These are phyloP conservation scores for Thysanoteuthis rhombus DNA, from an alignment of 2,888 invertebrate species.

Conservation along the genomic window DNA sequence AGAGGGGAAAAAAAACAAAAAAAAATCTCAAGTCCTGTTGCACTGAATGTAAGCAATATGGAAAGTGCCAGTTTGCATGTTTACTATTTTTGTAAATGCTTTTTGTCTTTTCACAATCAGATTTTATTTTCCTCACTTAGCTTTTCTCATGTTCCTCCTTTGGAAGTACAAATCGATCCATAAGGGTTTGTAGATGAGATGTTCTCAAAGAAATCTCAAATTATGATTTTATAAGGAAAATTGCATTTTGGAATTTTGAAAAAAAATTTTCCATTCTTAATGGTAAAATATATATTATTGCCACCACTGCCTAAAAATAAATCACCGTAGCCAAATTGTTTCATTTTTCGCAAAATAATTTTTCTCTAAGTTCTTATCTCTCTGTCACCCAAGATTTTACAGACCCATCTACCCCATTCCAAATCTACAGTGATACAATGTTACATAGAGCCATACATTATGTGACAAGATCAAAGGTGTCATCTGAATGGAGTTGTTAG, in stretches of 20 bases:
- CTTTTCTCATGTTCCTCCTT: background rate
- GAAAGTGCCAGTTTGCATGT: background rate
- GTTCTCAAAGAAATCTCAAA: background rate
- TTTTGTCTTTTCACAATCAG: background rate
- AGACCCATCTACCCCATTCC: too few species aligned
- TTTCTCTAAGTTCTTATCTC: too few species aligned
- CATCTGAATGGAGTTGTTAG: too few species aligned
- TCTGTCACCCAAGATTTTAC: too few species aligned
- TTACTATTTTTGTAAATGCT: background rate
- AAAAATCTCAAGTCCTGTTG: background rate
- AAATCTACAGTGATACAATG: too few species aligned
- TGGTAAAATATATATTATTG: too few species aligned
- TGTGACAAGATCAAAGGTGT: too few species aligned
- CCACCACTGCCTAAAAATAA: too few species aligned
- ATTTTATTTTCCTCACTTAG: background rate
- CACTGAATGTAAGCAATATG: background rate
- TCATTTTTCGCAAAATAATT: background rate
- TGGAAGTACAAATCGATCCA: background rate
- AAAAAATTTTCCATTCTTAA: background rate
- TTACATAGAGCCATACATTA: too few species aligned
- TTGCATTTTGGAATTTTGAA: background rate
- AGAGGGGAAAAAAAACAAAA: background rate
- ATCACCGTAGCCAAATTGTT: background rate
- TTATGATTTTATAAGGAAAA: background rate
- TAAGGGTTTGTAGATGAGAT: background rate